phyloP scores from a whole-genome alignment of 2,113 vertebrate genomes.

The Cygnus buccinator region DNA sequence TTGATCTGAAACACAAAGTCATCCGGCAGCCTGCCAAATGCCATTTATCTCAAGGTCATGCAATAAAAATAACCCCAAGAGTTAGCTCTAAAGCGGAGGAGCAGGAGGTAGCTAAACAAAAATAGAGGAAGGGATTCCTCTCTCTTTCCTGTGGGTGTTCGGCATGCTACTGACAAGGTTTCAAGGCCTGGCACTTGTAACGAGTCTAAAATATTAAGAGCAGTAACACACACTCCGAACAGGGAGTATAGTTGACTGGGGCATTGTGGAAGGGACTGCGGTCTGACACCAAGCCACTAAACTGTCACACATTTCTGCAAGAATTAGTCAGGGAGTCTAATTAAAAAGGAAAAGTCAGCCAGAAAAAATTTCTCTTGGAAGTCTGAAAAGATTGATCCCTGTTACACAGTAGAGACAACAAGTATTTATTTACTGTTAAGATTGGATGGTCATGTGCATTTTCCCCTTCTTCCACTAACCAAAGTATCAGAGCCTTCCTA shows the following conservation, averaged over 20 bases:
- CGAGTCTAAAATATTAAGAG: neutral
- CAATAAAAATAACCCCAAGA: slow-evolving; percentile 31
- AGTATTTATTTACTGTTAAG: neutral
- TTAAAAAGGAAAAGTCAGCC: neutral
- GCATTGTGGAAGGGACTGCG: neutral
- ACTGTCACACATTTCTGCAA: neutral
- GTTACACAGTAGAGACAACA: neutral
- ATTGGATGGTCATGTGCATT: neutral
- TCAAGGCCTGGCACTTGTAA: neutral
- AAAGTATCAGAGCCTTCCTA: neutral
- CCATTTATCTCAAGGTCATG: slow-evolving; percentile 35
- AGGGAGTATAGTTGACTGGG: neutral
- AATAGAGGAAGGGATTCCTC: neutral
- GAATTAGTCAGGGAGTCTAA: neutral
- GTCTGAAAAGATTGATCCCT: neutral
- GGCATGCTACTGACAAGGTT: neutral
- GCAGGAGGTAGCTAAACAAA: slow-evolving; percentile 9
- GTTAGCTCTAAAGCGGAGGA: neutral
- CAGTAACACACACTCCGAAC: neutral
- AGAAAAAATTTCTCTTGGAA: neutral
- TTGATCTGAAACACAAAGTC: slow-evolving; percentile 51
- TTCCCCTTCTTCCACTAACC: neutral
- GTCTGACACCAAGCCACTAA: neutral
- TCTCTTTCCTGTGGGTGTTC: neutral
- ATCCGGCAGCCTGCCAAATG: neutral